Evolutionary conservation across 1,140 invertebrate genomes (phyloP), one percentile per base, ranked within the genome.

Genomic region (Leptinotarsa defecta): DNA sequence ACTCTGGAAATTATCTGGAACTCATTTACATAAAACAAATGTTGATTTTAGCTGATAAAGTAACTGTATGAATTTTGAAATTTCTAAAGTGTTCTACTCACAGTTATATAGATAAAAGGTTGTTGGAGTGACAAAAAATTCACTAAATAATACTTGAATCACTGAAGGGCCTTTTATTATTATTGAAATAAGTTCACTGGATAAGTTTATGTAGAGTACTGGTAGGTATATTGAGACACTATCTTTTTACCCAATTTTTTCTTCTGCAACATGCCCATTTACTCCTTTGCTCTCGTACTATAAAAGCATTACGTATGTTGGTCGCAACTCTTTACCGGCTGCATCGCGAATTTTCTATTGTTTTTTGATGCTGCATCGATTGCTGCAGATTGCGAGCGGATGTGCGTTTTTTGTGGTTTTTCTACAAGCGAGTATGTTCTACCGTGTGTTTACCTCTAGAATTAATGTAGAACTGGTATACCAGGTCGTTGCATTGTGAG

Each of bases 281-380:
- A 15, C 2, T 17, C 52, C 52, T 15, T 3, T 43, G n/a, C 52
- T 57, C 52, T 19, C 52, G 52, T 57, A 57, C 52, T 57, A 57
- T 57, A 57, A 57, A 57, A 6, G 15, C n/a, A 57, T 57, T 57
- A 57, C 52, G 52, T 57, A 57, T 57, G 52, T 57, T 19, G 6
- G 24, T 22, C 22, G 43, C 48, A 61, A 71, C 70, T 71, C 49
- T 52, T 71, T 43, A 71, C 49, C 70, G 27, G 52, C 52, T 57
- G 5, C 68, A 48, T 73, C 62, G 80, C 77, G 76, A 76, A 80
- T 80, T 81, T 81, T 78, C 77, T 76, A 78, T 78, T 78, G 77
- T 78, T 76, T 72, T 78, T 78, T 76, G 69, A 78, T 74, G 63
- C 65, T 20, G 49, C 65, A 34, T 52, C 73, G 62, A 72, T 62